phyloP scores from a whole-genome alignment of 92 coral and sea anemone genomes.

The Blastomussa wellsi region DNA sequence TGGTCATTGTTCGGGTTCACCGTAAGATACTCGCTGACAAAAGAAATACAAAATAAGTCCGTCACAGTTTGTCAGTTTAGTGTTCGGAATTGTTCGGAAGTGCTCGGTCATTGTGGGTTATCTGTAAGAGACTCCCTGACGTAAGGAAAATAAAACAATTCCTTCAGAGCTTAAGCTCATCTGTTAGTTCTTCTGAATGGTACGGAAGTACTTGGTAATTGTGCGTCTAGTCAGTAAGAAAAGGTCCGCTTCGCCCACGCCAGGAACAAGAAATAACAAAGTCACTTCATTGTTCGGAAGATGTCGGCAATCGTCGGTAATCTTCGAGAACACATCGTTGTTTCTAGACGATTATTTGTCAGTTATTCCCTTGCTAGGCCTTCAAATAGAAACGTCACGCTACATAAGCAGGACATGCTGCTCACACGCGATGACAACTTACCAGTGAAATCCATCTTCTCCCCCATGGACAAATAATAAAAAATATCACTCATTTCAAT shows the following conservation, averaged over 20 bases:
- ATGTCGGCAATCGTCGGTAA: neutral
- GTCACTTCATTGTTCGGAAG: neutral
- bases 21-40: neutral
- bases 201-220: neutral
- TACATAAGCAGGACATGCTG: no score
- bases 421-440: no score
- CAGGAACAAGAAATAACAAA: neutral
- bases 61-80: neutral
- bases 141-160: neutral
- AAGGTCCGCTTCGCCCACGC: neutral
- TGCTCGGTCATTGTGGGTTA: neutral
- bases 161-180: neutral
- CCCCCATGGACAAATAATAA: no score
- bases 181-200: neutral
- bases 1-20: neutral
- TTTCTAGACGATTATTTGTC: neutral
- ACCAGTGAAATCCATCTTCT: no score
- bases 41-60: neutral
- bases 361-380: neutral
- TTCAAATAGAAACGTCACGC: neutral
- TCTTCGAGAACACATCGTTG: neutral
- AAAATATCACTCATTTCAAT: no score
- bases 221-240: neutral
- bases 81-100: slow-evolving; percentile 5
- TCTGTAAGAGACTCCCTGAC: neutral